Evolutionary conservation across 2,797 vertebrate genomes (phyloP).

Genomic region (Sebastes vulpes): DNA sequence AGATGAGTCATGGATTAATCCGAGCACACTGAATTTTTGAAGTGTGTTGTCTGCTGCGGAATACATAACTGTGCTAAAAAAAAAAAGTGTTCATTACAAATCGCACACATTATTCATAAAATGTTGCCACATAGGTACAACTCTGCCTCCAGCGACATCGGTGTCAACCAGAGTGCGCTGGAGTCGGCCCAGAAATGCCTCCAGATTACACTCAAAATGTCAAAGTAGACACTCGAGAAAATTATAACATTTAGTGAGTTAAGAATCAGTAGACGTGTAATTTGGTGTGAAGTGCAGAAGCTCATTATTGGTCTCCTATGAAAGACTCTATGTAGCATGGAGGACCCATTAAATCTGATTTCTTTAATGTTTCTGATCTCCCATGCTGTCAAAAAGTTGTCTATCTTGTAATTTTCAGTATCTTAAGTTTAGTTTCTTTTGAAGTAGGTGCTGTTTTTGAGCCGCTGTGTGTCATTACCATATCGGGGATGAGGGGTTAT

Average conservation of each 20-base stretch:
- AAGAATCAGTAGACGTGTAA: background rate
- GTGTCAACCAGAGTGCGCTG: background rate
- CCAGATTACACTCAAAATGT: background rate
- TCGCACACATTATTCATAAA: background rate
- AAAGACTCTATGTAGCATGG: background rate
- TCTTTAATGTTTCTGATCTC: background rate
- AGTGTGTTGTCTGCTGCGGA: background rate
- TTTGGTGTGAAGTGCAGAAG: background rate
- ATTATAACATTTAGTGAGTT: background rate
- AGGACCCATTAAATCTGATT: background rate
- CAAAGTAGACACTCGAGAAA: background rate
- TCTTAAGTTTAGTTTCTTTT: background rate
- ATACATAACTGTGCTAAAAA: background rate
- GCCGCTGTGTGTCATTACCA: slow-evolving; percentile 5
- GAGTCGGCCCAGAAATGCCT: background rate
- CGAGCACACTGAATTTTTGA: background rate
- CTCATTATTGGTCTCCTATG: background rate
- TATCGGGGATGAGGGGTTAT: background rate
- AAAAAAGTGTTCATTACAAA: background rate
- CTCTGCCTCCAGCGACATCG: background rate
- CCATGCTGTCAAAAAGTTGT: background rate
- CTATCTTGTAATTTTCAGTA: background rate
- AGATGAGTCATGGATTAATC: background rate
- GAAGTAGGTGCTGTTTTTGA: background rate
- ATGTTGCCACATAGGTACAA: background rate